Percentiles rank a stretch among this genome's conserved stretches.
Conservation (phyloP, 2,888 invertebrate genomes). For the Carabus problematicus region DNA sequence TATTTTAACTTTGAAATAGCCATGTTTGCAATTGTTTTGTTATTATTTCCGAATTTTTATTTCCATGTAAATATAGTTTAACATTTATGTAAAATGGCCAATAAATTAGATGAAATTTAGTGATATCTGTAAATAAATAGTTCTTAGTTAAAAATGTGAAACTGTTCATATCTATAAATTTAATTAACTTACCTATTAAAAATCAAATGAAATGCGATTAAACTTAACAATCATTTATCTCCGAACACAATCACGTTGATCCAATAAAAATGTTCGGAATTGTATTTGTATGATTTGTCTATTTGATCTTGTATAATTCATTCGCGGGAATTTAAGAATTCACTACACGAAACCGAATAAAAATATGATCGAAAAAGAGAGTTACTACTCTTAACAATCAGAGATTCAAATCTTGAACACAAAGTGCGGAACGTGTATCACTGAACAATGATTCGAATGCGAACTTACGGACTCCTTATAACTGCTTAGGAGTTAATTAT, state of each 20-base stretch:
- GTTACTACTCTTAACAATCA: conserved; percentile 8
- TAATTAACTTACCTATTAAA: too few species aligned
- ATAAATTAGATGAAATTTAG: not conserved
- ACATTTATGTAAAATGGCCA: conserved; percentile 4
- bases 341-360: conserved; percentile 15
- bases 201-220: not conserved
- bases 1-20: not conserved
- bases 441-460: not conserved
- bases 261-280: conserved; percentile 59
- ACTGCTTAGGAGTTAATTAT: conserved; percentile 33
- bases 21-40: not conserved
- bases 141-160: not conserved
- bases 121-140: not conserved
- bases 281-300: conserved; percentile 62
- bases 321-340: conserved; percentile 47
- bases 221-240: conserved; percentile 19
- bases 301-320: conserved; percentile 56
- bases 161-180: not conserved
- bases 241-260: conserved; percentile 35
- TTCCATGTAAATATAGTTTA: not conserved
- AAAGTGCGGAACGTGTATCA: not conserved
- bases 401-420: not conserved
- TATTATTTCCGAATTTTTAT: not conserved
- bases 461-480: conserved; percentile 21
- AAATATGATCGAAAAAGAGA: not conserved